Percentiles rank a stretch among this genome's conserved stretches.
phyloP scores from a whole-genome alignment of 1,140 invertebrate genomes.

The Drosophila guanche region DNA sequence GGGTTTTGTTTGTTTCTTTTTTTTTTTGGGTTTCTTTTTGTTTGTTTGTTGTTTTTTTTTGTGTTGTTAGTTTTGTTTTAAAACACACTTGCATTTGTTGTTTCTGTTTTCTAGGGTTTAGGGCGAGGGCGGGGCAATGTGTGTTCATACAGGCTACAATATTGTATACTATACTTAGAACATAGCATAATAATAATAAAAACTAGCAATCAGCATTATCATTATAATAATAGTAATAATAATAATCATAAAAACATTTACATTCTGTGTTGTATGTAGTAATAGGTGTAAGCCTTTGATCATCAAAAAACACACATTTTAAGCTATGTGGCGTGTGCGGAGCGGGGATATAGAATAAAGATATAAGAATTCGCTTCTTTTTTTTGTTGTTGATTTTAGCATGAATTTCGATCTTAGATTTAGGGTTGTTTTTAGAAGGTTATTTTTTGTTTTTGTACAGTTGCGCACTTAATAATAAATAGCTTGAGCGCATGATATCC shows the following conservation, averaged over 20 bases:
- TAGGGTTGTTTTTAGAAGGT: background rate
- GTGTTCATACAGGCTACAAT: conserved; percentile 51
- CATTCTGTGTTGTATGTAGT: conserved; percentile 1
- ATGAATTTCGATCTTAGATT: too few species aligned
- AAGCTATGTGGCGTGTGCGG: conserved; percentile 12
- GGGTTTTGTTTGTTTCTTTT: conserved; percentile 50
- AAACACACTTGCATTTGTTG: conserved; percentile 54
- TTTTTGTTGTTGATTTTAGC: too few species aligned
- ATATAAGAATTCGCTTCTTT: too few species aligned
- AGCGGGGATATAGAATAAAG: background rate
- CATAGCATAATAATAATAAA: conserved; percentile 15
- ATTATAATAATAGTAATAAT: conserved; percentile 50
- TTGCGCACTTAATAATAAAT: conserved; percentile 63
- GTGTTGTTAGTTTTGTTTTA: conserved; percentile 36
- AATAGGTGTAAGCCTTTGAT: conserved; percentile 2
- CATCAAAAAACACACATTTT: background rate
- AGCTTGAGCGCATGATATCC: conserved; percentile 36
- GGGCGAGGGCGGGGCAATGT: conserved; percentile 26
- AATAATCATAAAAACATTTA: conserved; percentile 53
- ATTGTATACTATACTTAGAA: conserved; percentile 17
- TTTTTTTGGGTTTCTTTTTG: conserved; percentile 39
- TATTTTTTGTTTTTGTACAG: conserved; percentile 19
- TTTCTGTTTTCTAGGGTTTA: background rate
- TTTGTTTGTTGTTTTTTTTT: conserved; percentile 31
- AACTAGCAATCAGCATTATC: conserved; percentile 40